Conservation (phyloP, 2,113 vertebrate genomes). For the Oenanthe oenanthe region DNA sequence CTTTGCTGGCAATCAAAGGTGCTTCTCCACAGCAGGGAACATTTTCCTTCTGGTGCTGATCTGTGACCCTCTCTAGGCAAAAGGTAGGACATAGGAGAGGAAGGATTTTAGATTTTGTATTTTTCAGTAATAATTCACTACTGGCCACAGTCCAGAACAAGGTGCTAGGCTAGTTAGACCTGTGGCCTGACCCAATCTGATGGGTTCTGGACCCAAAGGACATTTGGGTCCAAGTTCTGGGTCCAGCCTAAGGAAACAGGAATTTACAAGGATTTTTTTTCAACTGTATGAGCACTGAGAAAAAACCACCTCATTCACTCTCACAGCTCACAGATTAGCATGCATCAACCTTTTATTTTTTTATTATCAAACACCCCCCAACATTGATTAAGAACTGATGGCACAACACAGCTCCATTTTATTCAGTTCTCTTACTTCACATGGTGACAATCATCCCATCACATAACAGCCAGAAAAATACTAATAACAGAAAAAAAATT, state of each 20-base stretch:
- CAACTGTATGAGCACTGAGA: conserved; percentile 21
- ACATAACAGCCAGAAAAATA: background rate
- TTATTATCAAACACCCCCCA: background rate
- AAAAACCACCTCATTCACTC: background rate
- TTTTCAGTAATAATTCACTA: background rate
- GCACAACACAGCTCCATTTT: conserved; percentile 1
- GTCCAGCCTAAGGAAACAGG: background rate
- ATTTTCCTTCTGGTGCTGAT: background rate
- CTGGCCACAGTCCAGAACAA: background rate
- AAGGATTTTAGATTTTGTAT: background rate
- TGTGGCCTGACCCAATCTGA: background rate
- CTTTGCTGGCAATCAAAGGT: conserved; percentile 13
- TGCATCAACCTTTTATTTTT: background rate
- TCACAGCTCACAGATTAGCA: background rate
- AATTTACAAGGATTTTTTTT: background rate
- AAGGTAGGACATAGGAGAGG: background rate
- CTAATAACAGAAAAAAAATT: background rate
- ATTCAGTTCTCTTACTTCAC: background rate
- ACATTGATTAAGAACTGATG: background rate
- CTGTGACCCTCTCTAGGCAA: background rate
- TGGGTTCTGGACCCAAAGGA: background rate
- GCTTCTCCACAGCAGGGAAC: background rate
- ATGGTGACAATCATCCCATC: background rate
- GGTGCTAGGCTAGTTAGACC: background rate
- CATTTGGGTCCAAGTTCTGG: background rate